Percentiles rank a stretch among this genome's conserved stretches.
phyloP scores from a whole-genome alignment of 1,140 invertebrate species.

The Platyscapa corneri region DNA sequence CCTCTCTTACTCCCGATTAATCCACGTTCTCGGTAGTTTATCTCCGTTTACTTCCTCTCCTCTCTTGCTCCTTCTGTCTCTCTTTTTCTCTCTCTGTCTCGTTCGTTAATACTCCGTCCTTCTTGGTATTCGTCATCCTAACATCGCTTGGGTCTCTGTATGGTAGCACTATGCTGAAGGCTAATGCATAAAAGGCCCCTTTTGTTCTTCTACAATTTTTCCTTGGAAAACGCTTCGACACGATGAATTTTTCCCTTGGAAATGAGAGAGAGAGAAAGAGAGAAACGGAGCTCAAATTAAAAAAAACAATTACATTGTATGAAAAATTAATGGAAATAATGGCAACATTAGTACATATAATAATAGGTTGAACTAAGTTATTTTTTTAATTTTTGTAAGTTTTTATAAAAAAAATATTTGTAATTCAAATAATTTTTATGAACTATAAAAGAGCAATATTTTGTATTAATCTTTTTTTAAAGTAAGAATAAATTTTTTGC shows the following conservation, averaged over 20 bases:
- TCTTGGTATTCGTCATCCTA: slow-evolving; percentile 52
- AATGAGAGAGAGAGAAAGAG: background rate
- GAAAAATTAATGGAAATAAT: slow-evolving; percentile 10
- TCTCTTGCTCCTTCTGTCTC: slow-evolving; percentile 22
- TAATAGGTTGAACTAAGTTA: background rate
- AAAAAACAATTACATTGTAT: background rate
- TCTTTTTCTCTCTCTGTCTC: slow-evolving; percentile 23
- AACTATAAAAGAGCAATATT: no score
- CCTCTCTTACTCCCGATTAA: slow-evolving; percentile 28
- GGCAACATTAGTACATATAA: background rate
- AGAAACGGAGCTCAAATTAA: no score
- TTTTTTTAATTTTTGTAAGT: background rate
- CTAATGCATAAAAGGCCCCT: slow-evolving; percentile 44
- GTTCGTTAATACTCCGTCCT: slow-evolving; percentile 17
- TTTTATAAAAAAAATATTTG: background rate
- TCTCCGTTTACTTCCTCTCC: slow-evolving; percentile 38
- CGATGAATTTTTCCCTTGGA: background rate
- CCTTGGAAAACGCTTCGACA: slow-evolving; percentile 28
- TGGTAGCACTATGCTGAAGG: background rate
- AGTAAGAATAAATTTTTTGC: no score
- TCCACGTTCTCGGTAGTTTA: slow-evolving; percentile 43
- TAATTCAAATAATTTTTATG: background rate
- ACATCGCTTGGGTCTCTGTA: slow-evolving; percentile 21
- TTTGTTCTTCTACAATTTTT: slow-evolving; percentile 47
- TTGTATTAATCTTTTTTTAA: no score